Conservation (phyloP, 2,888 invertebrate species). For the Conops quadrifasciatus region DNA sequence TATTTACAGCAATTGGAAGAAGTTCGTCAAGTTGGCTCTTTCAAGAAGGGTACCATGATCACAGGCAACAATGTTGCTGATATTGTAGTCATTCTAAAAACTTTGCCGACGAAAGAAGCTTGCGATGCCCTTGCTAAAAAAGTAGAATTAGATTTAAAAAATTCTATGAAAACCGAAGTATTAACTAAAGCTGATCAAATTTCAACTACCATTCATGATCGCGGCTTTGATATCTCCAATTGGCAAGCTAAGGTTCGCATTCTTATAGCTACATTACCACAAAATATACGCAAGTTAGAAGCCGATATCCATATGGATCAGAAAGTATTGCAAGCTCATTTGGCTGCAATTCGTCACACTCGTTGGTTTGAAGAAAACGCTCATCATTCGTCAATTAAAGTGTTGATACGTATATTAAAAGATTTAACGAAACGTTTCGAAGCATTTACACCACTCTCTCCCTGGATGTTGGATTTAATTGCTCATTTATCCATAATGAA, state of each 20-base stretch:
- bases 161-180: constrained; percentile 72
- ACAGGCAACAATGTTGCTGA: constrained; percentile 95
- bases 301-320: constrained; percentile 81
- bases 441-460: constrained; percentile 88
- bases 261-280: constrained; percentile 92
- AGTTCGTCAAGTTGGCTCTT: constrained; percentile 95
- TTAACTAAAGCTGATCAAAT: constrained; percentile 70
- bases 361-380: constrained; percentile 99
- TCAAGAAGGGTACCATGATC: constrained; percentile 98
- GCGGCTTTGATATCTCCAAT: constrained; percentile 90
- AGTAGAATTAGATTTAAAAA: constrained; percentile 85
- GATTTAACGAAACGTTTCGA: constrained; percentile 90
- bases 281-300: constrained; percentile 92
- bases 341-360: constrained; percentile 94
- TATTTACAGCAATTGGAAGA: constrained; percentile 82
- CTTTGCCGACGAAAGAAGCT: constrained; percentile 94
- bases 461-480: constrained; percentile 96
- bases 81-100: constrained; percentile 95
- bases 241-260: constrained; percentile 87
- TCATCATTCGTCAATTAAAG: constrained; percentile 95
- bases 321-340: constrained; percentile 84
- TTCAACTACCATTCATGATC: constrained; percentile 69
- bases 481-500: constrained; percentile 97
- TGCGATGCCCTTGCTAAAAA: constrained; percentile 91
- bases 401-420: constrained; percentile 90